A percentile compares a stretch with the other conserved stretches of the same genome.
These are phyloP conservation scores for Drosophila anceps DNA, from an alignment of 2,888 invertebrate genomes.

Conservation along the genomic window DNA sequence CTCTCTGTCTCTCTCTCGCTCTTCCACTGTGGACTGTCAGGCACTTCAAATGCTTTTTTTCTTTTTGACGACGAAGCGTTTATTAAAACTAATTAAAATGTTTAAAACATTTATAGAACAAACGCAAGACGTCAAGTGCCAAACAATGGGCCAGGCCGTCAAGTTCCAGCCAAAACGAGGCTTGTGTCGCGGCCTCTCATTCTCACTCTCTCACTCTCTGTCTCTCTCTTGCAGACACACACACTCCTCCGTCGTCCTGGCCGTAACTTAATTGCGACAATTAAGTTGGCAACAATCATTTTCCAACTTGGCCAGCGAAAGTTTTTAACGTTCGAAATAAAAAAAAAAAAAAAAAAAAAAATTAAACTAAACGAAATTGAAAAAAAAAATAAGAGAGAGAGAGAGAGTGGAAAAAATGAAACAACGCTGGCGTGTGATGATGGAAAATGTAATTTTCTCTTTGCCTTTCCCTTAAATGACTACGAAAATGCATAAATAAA, in stretches of 20 bases:
- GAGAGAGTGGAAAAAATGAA: constrained; percentile 14
- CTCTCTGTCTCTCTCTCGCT: too few relatives aligned
- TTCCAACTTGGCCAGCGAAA: constrained; percentile 57
- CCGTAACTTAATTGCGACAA: constrained; percentile 76
- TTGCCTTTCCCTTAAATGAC: constrained; percentile 17
- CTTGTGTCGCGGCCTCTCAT: constrained; percentile 1
- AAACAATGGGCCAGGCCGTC: constrained; percentile 43
- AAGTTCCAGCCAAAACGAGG: constrained; percentile 14
- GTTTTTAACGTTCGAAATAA: constrained; percentile 33
- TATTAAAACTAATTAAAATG: constrained; percentile 81
- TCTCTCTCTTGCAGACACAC: neutral
- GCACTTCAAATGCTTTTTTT: constrained; percentile 59
- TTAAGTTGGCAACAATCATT: constrained; percentile 77
- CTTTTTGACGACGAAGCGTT: constrained; percentile 59
- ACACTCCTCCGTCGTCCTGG: neutral
- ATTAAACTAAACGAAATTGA: constrained; percentile 14
- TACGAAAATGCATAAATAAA: constrained; percentile 41
- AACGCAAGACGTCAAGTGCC: constrained; percentile 66
- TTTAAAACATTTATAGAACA: constrained; percentile 80
- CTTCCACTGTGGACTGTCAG: constrained; percentile 48
- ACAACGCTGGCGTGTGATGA: constrained; percentile 37
- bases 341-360: constrained; percentile 6
- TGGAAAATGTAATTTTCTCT: constrained; percentile 25
- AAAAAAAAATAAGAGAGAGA: constrained; percentile 1
- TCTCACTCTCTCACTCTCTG: neutral